phyloP scores from a whole-genome alignment of 2,797 vertebrate species.

The Sebastolobus altivelis region DNA sequence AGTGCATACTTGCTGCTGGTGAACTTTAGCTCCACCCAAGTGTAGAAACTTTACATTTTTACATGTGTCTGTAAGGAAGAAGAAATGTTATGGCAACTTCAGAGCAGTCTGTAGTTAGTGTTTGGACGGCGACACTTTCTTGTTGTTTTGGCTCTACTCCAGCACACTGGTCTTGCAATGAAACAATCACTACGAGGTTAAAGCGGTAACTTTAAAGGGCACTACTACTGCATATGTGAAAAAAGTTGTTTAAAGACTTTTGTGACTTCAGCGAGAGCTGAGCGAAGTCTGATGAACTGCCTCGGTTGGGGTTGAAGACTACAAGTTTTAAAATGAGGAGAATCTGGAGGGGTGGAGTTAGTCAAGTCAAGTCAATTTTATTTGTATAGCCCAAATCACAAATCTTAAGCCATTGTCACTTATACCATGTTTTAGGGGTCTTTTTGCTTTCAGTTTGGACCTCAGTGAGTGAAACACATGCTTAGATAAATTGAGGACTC shows the following conservation, averaged over 20 bases:
- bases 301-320: background rate
- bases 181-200: conserved; percentile 31
- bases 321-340: background rate
- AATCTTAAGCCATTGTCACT: no score
- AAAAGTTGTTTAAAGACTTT: background rate
- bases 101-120: conserved; percentile 47
- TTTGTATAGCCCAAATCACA: no score
- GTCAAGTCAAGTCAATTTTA: no score
- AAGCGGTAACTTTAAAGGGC: conserved; percentile 23
- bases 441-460: background rate
- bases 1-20: conserved; percentile 4
- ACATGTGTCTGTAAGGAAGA: conserved; percentile 27
- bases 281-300: background rate
- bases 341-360: background rate
- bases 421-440: background rate
- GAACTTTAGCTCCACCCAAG: conserved; percentile 39
- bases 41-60: conserved; percentile 21
- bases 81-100: conserved; percentile 43
- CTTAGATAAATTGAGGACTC: background rate
- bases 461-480: background rate
- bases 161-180: conserved; percentile 10
- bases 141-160: conserved; percentile 32
- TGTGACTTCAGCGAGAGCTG: background rate
- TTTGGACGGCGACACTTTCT: conserved; percentile 30
- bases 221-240: background rate